These are phyloP conservation scores for Xylocopa sonorina DNA, from an alignment of 1,140 invertebrate genomes.

Conservation along the genomic window DNA sequence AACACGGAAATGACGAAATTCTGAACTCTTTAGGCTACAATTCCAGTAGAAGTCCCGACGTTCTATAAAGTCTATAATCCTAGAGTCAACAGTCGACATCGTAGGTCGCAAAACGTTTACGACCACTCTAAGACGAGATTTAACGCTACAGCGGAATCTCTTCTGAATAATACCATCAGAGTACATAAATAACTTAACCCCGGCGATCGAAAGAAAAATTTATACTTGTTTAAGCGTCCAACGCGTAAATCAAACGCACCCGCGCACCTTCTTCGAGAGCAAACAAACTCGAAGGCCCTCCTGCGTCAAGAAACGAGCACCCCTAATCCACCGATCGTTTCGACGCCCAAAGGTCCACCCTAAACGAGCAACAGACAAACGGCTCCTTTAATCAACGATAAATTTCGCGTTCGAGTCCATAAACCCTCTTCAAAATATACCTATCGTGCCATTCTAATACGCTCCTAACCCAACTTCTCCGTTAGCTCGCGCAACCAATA, in stretches of 20 bases:
- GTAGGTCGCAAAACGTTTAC: too few species aligned
- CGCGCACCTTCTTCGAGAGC: not conserved
- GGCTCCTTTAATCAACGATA: conserved; percentile 4
- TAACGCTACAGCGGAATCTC: too few species aligned
- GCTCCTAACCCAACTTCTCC: not conserved
- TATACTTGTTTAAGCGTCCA: conserved; percentile 2
- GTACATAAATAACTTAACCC: not conserved
- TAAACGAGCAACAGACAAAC: not conserved
- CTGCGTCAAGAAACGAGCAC: not conserved
- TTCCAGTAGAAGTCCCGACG: too few species aligned
- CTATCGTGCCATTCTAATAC: conserved; percentile 4
- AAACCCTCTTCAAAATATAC: conserved; percentile 22
- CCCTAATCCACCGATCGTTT: not conserved
- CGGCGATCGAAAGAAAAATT: not conserved
- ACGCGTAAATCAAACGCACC: not conserved
- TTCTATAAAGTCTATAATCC: too few species aligned
- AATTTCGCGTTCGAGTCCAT: conserved; percentile 11
- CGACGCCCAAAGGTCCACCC: not conserved
- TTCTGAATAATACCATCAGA: too few species aligned
- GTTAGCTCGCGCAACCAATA: not conserved
- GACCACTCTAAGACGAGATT: too few species aligned
- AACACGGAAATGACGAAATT: too few species aligned
- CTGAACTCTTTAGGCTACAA: too few species aligned
- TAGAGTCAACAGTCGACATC: too few species aligned
- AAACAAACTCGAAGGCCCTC: conserved; percentile 3